Evolutionary conservation across 2,888 invertebrate genomes (phyloP), one percentile per base, ranked within the genome.

Genomic region (Sisyra nigra): DNA sequence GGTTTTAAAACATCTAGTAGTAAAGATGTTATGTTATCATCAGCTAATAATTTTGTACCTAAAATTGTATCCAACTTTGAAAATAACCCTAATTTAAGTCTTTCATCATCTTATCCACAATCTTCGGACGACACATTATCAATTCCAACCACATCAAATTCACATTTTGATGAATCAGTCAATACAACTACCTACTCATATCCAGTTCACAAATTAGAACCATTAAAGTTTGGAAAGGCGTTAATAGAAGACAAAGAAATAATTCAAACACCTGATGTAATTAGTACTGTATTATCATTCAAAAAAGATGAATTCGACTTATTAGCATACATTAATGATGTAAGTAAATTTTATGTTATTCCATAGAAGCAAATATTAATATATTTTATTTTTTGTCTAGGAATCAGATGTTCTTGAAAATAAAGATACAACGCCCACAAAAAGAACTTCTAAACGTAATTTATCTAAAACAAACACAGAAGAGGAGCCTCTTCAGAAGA

Each of bases 191-290:
- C 35, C 9, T 9, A 13, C 13, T 15, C 4, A 35, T 35, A 15
- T 18, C 19, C 37, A 2, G 18, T 19, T 18, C n/a, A 11, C n/a
- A 6, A 19, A 11, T 11, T 19, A 19, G 37, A 17, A n/a, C n/a
- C n/a, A 13, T 33, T 33, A 3, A 33, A 33, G 3, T 14, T 33
- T 37, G 14, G n/a, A 9, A 37, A 18, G 8, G 4, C 37, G 3
- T 19, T 11, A 19, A 37, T 19, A 4, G 11, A 15, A 14, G 15
- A 37, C 8, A 37, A 37, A 11, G 44, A 51, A 39, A 39, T 49
- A 6, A 48, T 60, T 14, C 57, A 56, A 48, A 67, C 67, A 19
- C 66, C 67, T 6, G 64, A 63, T 50, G 60, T 67, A 40, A 59
- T 66, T 34, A 61, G 61, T 15, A 57, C 60, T 5, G 60, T 63